Evolutionary conservation across 1,140 invertebrate genomes (phyloP), one percentile per base, ranked within the genome.

Genomic region (Bradysia coprophila): DNA sequence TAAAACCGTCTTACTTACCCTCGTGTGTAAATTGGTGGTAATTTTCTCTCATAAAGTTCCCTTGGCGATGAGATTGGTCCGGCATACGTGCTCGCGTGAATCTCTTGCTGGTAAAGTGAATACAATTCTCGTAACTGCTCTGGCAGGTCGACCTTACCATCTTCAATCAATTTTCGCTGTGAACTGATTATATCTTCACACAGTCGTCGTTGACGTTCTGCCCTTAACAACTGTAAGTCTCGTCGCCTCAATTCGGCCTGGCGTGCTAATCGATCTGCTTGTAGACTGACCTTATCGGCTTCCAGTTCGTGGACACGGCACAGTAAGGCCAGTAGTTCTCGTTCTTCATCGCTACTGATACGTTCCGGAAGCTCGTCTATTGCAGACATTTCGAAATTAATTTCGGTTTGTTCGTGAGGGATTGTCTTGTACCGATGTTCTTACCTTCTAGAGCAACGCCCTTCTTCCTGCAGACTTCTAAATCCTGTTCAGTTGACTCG

Each of bases 161-260:
- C 73, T 69, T 90, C 82, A 46, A 94, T 81, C n/a, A 91, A 68
- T 16, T 78, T 66, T 39, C 85, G 65, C 57, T 94, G 90, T 32
- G 84, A 68, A 0, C 81, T 81, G 41, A 95, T 93, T 43, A 94
- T 92, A 53, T 91, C 85, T 53, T 95, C 88, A 44, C 83, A 87
- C 4, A 95, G 71, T 38, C 80, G 73, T 10, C 86, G 64, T 56
- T 92, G 86, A 19, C 87, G 65, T 51, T 88, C 79, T 37, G 84
- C 83, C n/a, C 85, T 66, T 38, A 88, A 66, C 41, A 93, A 69
- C 47, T 88, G 71, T 21, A 89, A 66, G 52, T 92, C 88, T 42
- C 87, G 68, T 41, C 87, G 67, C 33, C 84, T 68, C 13, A 93
- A 67, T 57, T 92, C 87, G 47, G 88, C 84, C 49, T 88, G 81